Conservation (phyloP, 2,113 vertebrate genomes). For the Cardinalis cardinalis region DNA sequence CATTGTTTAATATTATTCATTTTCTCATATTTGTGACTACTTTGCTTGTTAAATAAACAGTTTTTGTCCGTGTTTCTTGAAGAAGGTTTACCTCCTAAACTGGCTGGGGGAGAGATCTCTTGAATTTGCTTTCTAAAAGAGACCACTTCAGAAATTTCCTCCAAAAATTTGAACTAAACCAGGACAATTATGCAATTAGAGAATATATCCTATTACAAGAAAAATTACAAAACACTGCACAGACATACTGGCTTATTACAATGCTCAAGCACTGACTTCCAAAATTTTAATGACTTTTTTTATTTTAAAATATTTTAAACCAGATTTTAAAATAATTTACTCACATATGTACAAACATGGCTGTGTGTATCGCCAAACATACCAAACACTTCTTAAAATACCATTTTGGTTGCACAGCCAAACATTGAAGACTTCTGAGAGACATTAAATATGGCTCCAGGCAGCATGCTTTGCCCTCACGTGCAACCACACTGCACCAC, state of each 20-base stretch:
- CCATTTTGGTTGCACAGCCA: background rate
- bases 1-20: background rate
- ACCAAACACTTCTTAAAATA: background rate
- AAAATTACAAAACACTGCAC: background rate
- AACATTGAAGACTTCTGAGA: background rate
- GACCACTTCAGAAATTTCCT: background rate
- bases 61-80: accelerated
- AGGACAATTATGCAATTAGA: background rate
- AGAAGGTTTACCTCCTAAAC: background rate
- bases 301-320: background rate
- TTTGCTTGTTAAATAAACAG: background rate
- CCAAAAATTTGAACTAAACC: background rate
- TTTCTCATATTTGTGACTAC: background rate
- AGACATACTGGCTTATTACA: background rate
- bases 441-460: background rate
- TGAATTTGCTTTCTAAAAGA: background rate
- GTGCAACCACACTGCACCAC: background rate
- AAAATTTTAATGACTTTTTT: background rate
- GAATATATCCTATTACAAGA: background rate
- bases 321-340: background rate
- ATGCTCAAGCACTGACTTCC: background rate
- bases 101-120: accelerated
- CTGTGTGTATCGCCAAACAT: background rate
- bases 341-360: background rate
- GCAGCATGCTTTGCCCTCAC: background rate